A percentile compares a stretch with the other conserved stretches of the same genome.
phyloP scores from a whole-genome alignment of 2,797 vertebrate genomes.

The Clarias fuscus region DNA sequence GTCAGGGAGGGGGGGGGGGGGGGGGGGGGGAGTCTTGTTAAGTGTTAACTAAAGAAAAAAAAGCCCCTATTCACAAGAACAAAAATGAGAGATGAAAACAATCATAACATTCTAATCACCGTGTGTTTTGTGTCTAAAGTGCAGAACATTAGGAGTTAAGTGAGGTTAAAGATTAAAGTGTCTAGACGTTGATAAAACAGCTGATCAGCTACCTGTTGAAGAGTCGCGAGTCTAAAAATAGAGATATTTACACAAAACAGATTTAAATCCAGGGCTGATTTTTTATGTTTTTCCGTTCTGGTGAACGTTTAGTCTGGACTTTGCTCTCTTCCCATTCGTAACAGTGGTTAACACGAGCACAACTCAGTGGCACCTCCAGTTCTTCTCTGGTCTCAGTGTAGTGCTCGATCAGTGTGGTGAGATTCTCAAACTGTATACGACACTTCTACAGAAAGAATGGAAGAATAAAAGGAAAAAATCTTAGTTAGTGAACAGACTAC shows the following conservation, averaged over 20 bases:
- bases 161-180: slow-evolving; percentile 13
- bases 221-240: not conserved
- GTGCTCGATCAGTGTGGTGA: slow-evolving; percentile 84
- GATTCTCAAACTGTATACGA: slow-evolving; percentile 76
- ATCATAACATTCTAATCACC: slow-evolving; percentile 1
- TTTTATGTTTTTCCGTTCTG: slow-evolving; percentile 51
- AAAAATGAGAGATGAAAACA: not conserved
- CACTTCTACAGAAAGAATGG: slow-evolving; percentile 73
- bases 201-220: not conserved
- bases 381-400: slow-evolving; percentile 72
- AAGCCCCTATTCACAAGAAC: not conserved
- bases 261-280: slow-evolving; percentile 60
- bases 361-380: slow-evolving; percentile 79
- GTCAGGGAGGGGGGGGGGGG: fast-evolving
- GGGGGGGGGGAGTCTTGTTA: not conserved
- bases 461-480: not conserved
- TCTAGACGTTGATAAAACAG: not conserved
- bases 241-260: not conserved
- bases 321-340: slow-evolving; percentile 85
- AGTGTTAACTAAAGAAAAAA: not conserved
- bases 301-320: slow-evolving; percentile 40
- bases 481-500: not conserved
- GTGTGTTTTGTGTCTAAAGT: slow-evolving; percentile 28
- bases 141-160: slow-evolving; percentile 28
- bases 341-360: slow-evolving; percentile 83